These are phyloP conservation scores for Drosophila hydei DNA, from an alignment of 1,140 invertebrate species.

Conservation along the genomic window DNA sequence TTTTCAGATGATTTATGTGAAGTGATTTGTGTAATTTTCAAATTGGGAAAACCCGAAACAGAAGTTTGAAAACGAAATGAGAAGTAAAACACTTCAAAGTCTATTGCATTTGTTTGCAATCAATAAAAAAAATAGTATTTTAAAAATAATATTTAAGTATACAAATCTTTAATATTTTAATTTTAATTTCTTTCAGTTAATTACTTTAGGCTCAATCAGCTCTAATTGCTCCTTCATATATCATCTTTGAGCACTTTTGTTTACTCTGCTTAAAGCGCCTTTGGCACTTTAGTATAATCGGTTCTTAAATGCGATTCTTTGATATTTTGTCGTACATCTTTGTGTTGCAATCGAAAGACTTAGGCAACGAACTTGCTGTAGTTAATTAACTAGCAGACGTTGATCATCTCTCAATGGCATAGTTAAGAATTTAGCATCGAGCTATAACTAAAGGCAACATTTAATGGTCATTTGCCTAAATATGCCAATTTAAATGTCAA, in stretches of 20 bases:
- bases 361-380: constrained; percentile 47
- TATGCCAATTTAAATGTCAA: constrained; percentile 81
- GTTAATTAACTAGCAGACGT: constrained; percentile 23
- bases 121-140: too few species aligned
- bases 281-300: background rate
- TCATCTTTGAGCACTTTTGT: background rate
- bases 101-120: too few species aligned
- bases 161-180: background rate
- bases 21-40: background rate
- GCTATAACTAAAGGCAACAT: constrained; percentile 39
- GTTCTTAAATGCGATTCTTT: constrained; percentile 33
- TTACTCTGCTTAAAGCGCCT: background rate
- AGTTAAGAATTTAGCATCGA: constrained; percentile 34
- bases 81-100: too few species aligned
- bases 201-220: background rate
- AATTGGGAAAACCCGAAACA: too few species aligned
- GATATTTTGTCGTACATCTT: constrained; percentile 20
- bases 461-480: constrained; percentile 73
- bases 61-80: too few species aligned
- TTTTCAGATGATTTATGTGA: background rate
- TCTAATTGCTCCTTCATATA: background rate
- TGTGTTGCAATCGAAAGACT: constrained; percentile 43
- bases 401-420: constrained; percentile 45
- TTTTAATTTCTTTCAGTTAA: background rate
- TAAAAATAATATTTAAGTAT: too few species aligned